phyloP scores from a whole-genome alignment of 35 echinoderm and acorn worm genomes.

The Apostichopus californicus region DNA sequence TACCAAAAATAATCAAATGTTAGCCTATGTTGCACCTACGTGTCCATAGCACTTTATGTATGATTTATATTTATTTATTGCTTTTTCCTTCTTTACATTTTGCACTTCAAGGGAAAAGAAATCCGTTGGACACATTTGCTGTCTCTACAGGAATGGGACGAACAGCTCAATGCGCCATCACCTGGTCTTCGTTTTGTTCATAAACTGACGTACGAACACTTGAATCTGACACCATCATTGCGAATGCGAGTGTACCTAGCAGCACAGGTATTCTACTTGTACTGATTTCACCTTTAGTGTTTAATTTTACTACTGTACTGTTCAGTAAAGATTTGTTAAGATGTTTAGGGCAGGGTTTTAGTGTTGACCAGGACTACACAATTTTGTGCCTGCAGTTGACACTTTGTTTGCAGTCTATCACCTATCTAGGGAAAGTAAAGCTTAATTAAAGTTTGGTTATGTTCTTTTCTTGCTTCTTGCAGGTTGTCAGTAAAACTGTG shows the following conservation, averaged over 20 bases:
- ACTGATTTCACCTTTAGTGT: no score
- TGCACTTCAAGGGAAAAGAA: background rate
- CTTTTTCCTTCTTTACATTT: background rate
- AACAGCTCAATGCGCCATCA: background rate
- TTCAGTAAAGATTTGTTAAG: no score
- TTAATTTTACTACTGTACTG: no score
- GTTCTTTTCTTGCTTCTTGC: background rate
- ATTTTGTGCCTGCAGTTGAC: no score
- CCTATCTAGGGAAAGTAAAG: no score
- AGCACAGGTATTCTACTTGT: constrained; percentile 15
- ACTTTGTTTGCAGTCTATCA: no score
- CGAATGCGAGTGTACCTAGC: constrained; percentile 33
- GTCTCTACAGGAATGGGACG: background rate
- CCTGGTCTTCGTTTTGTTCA: constrained; percentile 9
- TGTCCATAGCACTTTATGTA: no score
- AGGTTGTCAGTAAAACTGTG: constrained; percentile 63
- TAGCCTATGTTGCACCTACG: no score
- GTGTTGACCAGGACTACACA: no score
- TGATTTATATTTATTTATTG: no score
- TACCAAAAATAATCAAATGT: no score
- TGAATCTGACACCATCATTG: constrained; percentile 28
- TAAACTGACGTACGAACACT: constrained; percentile 1
- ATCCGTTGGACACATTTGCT: background rate
- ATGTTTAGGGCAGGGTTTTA: no score
- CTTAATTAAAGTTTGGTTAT: background rate